phyloP scores from a whole-genome alignment of 1,140 invertebrate species.

The Proales similis region DNA sequence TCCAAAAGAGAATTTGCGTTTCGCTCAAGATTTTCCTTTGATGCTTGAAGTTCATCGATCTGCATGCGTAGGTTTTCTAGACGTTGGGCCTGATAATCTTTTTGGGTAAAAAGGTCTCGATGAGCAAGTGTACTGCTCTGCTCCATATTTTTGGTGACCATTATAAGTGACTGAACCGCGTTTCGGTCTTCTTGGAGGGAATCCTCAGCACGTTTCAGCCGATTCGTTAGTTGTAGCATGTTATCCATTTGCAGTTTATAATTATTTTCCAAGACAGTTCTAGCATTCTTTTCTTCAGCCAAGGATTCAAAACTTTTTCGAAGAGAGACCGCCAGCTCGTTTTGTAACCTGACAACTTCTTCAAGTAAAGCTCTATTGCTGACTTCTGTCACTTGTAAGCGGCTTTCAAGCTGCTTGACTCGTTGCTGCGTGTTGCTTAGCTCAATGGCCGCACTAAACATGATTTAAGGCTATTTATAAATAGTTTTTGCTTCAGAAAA shows the following conservation, averaged over 20 bases:
- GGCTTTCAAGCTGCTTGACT: constrained; percentile 44
- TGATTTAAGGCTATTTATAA: no score
- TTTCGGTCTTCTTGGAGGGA: constrained; percentile 46
- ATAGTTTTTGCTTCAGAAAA: no score
- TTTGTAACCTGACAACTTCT: constrained; percentile 51
- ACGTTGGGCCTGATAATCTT: constrained; percentile 46
- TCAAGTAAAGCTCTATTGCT: constrained; percentile 51
- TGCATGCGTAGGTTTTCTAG: constrained; percentile 31
- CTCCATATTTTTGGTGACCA: constrained; percentile 50
- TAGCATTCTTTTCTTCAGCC: constrained; percentile 44
- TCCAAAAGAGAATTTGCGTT: background rate
- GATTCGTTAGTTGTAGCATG: constrained; percentile 44
- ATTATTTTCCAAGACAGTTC: constrained; percentile 46
- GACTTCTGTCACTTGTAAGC: constrained; percentile 48
- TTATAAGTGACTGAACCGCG: constrained; percentile 45
- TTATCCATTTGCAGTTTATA: constrained; percentile 46
- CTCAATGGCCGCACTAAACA: background rate
- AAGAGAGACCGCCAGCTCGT: constrained; percentile 44
- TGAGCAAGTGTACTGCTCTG: constrained; percentile 47
- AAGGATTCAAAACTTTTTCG: constrained; percentile 46
- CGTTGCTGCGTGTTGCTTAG: constrained; percentile 17
- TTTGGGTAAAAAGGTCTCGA: constrained; percentile 45
- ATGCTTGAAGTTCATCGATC: constrained; percentile 18
- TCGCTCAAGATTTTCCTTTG: constrained; percentile 31
- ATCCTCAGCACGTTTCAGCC: constrained; percentile 48